Base-by-base conservation (phyloP, 2,797 vertebrate genomes). In the Melanotaenia maccullochi region DNA sequence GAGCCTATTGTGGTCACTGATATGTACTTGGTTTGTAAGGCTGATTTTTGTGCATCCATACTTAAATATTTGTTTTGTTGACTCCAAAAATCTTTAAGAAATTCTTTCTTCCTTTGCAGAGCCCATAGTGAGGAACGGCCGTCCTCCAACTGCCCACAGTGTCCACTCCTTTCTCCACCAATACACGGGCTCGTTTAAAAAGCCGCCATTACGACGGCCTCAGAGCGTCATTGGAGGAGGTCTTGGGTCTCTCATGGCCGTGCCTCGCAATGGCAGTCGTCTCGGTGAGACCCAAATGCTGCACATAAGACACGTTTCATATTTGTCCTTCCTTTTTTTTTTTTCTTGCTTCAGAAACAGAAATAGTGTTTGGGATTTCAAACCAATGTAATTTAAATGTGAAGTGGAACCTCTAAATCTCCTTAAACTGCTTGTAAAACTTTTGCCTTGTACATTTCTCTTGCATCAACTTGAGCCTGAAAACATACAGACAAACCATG, bases 81-180 rank as follows among this genome's bases (percentile, higher is more conserved):
- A 9, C 16, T 33, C 9, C 33, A 25, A n/a, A 64, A 13, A n/a
- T 42, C 38, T 1, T n/a, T 22, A 28, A 65, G 22, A 24, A n/a
- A 11, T 33, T 18, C 0, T 7, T 32, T 78, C 18, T 71, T 65
- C 22, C 52, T 54, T 66, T 1, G 11, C 94, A 98, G 97, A 98
- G 90, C 96, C 97, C 49, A 97, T 97, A 62, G 96, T 98, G 95
- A 97, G 96, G 94, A 99, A 98, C 85, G 97, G 97, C 75, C 95
- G 96, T 67, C 97, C 97, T 68, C 96, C 96, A 22, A 95, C 97
- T 0, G 96, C 97, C 83, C 97, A 98, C 94, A 97, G 97, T n/a
- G 96, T 99, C 92, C 97, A 99, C 91, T 98, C 97, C 76, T 99
- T 98, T 91, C 96, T 99, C 61, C 96, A 99, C 86, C 97, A 99